These are phyloP conservation scores for Melanophora roralis DNA, from an alignment of 2,888 invertebrate genomes.

Conservation along the genomic window DNA sequence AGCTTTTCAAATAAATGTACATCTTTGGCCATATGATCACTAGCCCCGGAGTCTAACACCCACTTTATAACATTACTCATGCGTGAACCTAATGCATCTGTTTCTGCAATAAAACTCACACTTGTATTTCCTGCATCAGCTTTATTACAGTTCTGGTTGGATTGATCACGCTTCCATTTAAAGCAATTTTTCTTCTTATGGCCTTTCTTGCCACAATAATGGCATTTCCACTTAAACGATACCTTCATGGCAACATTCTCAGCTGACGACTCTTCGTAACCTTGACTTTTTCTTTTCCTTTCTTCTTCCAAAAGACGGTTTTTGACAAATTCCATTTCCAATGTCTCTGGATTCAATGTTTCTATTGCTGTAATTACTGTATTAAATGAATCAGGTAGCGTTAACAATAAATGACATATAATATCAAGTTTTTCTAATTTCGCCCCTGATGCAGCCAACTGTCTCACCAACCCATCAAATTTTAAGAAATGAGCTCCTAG, in stretches of 20 bases:
- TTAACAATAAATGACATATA: neutral
- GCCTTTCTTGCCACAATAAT: conserved; percentile 1
- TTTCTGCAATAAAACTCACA: neutral
- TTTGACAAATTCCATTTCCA: neutral
- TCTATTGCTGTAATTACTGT: neutral
- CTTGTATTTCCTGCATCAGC: neutral
- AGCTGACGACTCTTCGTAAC: neutral
- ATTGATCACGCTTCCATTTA: neutral
- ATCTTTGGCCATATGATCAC: neutral
- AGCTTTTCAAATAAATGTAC: neutral
- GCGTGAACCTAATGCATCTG: neutral
- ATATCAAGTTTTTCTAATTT: neutral
- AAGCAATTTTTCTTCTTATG: conserved; percentile 14
- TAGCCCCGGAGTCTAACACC: neutral
- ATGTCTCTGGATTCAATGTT: neutral
- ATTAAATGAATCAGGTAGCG: neutral
- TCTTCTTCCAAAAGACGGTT: conserved; percentile 11
- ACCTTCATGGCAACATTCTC: conserved; percentile 3
- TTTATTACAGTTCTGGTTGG: neutral
- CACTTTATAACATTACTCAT: neutral
- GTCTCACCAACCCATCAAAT: neutral
- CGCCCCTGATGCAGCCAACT: neutral
- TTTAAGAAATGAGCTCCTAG: neutral
- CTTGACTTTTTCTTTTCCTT: neutral
- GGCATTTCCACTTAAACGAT: neutral